Percentiles rank a stretch among this genome's conserved stretches.
phyloP scores from a whole-genome alignment of 2,888 invertebrate genomes.

The Ceratothoa steindachneri region DNA sequence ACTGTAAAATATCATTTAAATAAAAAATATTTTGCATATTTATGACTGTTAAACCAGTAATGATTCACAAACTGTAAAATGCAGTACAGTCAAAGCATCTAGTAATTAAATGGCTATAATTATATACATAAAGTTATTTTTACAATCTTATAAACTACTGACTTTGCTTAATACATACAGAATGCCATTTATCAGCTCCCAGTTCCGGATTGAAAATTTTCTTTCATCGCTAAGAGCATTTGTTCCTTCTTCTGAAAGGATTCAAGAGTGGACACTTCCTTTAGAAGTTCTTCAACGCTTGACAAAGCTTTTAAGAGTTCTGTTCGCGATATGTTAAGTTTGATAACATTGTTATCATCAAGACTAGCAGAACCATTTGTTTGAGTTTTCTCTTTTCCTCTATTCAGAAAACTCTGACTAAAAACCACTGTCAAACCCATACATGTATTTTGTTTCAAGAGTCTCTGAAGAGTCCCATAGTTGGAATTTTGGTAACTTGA shows the following conservation, averaged over 20 bases:
- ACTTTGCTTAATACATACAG: not conserved
- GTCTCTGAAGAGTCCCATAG: not conserved
- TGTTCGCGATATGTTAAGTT: not conserved
- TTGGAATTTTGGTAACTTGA: not conserved
- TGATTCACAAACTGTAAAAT: not conserved
- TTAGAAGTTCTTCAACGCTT: constrained; percentile 30
- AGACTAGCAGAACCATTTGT: too few relatives aligned
- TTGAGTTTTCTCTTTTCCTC: not conserved
- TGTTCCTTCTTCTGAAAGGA: constrained; percentile 22
- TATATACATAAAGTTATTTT: not conserved
- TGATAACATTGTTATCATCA: not conserved
- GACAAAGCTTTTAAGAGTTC: constrained; percentile 32
- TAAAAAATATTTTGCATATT: not conserved
- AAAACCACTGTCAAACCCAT: not conserved
- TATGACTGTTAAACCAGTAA: not conserved
- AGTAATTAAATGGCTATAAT: not conserved
- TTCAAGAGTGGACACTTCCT: constrained; percentile 32
- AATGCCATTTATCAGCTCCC: constrained; percentile 8
- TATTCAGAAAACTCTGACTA: not conserved
- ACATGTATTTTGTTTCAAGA: not conserved
- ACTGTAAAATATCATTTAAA: not conserved
- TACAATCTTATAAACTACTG: not conserved
- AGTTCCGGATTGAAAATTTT: constrained; percentile 24
- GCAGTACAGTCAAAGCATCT: not conserved
- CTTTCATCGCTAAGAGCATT: constrained; percentile 41